These are phyloP conservation scores for Procavia capensis DNA, from an alignment of 2,113 vertebrate genomes.

Conservation along the genomic window DNA sequence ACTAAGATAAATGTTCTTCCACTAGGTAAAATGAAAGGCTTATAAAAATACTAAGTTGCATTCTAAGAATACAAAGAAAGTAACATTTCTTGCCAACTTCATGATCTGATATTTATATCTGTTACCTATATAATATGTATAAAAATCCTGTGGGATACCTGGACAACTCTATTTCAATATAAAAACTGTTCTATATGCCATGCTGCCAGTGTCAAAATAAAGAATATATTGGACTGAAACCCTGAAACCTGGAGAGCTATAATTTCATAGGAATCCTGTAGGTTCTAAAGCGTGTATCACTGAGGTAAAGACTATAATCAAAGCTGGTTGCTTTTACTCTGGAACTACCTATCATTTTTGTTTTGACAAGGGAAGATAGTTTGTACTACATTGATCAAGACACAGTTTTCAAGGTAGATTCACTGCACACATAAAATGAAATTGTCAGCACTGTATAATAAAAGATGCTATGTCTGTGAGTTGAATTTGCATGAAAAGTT, in stretches of 20 bases:
- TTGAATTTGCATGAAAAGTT: slow-evolving; percentile 21
- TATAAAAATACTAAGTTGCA: not conserved
- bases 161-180: slow-evolving; percentile 15
- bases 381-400: slow-evolving; percentile 49
- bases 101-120: slow-evolving; percentile 23
- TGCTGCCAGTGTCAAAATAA: slow-evolving; percentile 58
- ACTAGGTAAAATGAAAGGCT: not conserved
- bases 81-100: slow-evolving; percentile 17
- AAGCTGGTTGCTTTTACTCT: slow-evolving; percentile 59
- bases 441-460: not conserved
- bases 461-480: not conserved
- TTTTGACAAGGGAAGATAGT: slow-evolving; percentile 64
- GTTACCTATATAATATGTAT: not conserved
- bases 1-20: not conserved
- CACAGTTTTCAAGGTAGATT: slow-evolving; percentile 42
- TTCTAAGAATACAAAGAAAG: slow-evolving; percentile 18
- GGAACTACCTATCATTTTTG: slow-evolving; percentile 63
- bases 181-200: slow-evolving; percentile 11
- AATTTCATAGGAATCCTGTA: slow-evolving; percentile 66
- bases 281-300: slow-evolving; percentile 61
- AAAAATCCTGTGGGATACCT: not conserved
- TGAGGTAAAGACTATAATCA: slow-evolving; percentile 77
- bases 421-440: not conserved
- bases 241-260: slow-evolving; percentile 53
- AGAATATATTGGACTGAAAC: slow-evolving; percentile 48